These are phyloP conservation scores for Hesperia comma DNA, from an alignment of 2,888 invertebrate species.

Conservation along the genomic window DNA sequence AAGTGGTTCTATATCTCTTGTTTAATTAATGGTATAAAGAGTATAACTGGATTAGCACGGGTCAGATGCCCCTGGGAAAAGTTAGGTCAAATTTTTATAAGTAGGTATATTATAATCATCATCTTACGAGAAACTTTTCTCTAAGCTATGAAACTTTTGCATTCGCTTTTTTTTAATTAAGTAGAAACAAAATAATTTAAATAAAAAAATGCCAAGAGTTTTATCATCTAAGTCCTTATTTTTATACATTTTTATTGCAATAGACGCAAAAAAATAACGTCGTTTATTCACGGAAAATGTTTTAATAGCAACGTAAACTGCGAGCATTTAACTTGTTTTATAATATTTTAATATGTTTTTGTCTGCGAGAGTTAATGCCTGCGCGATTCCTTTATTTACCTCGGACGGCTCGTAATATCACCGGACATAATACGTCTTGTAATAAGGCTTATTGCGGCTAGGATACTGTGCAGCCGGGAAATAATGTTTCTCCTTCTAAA, in stretches of 20 bases:
- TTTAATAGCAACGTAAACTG: not conserved
- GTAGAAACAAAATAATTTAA: too few species aligned
- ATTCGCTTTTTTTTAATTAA: too few species aligned
- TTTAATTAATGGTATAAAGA: too few species aligned
- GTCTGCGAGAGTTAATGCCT: conserved; percentile 16
- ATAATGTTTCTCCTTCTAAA: conserved; percentile 9
- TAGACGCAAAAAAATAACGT: not conserved
- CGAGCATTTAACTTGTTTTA: not conserved
- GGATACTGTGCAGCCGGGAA: not conserved
- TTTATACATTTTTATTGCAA: not conserved
- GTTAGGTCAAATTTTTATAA: too few species aligned
- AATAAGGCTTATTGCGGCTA: conserved; percentile 25
- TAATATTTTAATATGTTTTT: conserved; percentile 19
- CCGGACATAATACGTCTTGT: conserved; percentile 21
- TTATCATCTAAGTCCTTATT: too few species aligned
- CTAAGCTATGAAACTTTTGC: too few species aligned
- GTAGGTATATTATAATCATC: too few species aligned
- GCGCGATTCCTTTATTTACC: conserved; percentile 20
- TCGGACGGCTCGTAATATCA: conserved; percentile 18
- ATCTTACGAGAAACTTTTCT: too few species aligned
- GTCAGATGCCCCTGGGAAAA: too few species aligned
- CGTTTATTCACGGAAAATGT: not conserved
- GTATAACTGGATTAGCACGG: too few species aligned
- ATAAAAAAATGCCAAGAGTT: too few species aligned
- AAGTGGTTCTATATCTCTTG: too few species aligned